Conservation (phyloP, 2,797 vertebrate species). For the Gorsachius magnificus region DNA sequence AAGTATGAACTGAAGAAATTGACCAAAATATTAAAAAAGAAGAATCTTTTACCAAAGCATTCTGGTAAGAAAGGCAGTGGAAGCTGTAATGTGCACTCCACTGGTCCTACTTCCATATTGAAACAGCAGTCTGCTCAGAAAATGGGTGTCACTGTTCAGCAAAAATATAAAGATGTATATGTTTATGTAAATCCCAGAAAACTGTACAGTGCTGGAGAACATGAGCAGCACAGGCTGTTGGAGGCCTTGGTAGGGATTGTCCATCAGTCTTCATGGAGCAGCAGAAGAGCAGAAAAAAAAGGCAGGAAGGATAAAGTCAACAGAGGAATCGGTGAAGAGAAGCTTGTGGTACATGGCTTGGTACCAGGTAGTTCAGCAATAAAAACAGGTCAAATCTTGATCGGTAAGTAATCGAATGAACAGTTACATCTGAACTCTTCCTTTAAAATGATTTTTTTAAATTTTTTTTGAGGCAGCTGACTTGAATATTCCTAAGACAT, state of each 20-base stretch:
- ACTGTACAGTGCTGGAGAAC: slow-evolving; percentile 55
- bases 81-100: slow-evolving; percentile 40
- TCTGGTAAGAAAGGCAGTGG: slow-evolving; percentile 65
- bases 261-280: slow-evolving; percentile 82
- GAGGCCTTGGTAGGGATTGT: slow-evolving; percentile 90
- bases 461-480: neutral
- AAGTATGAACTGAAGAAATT: slow-evolving; percentile 85
- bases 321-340: slow-evolving; percentile 70
- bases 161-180: slow-evolving; percentile 86
- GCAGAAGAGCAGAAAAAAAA: slow-evolving; percentile 66
- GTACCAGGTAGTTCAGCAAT: slow-evolving; percentile 87
- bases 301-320: slow-evolving; percentile 46
- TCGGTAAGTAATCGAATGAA: slow-evolving; percentile 82
- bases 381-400: slow-evolving; percentile 87
- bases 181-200: slow-evolving; percentile 92
- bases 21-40: slow-evolving; percentile 86
- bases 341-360: slow-evolving; percentile 88
- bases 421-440: neutral
- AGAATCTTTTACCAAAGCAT: slow-evolving; percentile 76
- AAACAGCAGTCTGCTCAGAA: slow-evolving; percentile 84
- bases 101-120: slow-evolving; percentile 86
- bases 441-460: neutral
- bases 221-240: slow-evolving; percentile 78
- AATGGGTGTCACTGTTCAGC: slow-evolving; percentile 77
- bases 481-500: neutral